Evolutionary conservation across 2,113 vertebrate genomes (phyloP), one percentile per base, ranked within the genome.

Genomic region (Pitta sordida): DNA sequence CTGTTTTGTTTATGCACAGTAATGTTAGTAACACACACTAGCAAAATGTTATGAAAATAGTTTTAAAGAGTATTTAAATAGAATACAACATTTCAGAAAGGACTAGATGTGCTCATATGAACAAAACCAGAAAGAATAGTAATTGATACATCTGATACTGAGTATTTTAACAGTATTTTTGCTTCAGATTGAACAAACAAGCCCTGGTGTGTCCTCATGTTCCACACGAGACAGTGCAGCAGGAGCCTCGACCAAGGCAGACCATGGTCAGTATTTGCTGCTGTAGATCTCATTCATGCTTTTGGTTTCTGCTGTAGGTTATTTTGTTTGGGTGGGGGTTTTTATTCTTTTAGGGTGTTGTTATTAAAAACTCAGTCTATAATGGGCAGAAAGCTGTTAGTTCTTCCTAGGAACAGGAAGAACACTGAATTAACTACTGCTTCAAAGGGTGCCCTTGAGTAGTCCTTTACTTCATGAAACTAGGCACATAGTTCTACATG

Each of bases 181-280:
- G 63, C 52, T 96, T 56, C 84, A 98, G 98, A 84, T 97, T 53
- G 97, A 98, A 67, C 94, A 96, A 20, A 37, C 84, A 68, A 96
- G 93, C 94, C 96, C 97, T 83, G 64, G 85, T 67, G 29, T 91
- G 44, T 46, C 65, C 68, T 96, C 85, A 39, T 93, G 79, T 79
- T 73, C 80, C 49, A 46, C 15, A 1, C 92, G 29, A 94, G 97
- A 97, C 87, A 96, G 91, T 39, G 4, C 91, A 85, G 83, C 68
- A 39, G 96, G 97, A 89, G 41, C 91, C 43, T 96, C 93, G 94
- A 88, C 90, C 52, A 96, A 90, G 53, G 26, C 88, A 71, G 78
- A 90, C 53, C 63, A 32, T 37, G 97, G 97, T 98, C 88, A 97
- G 96, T 91, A 62, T 76, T 88, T 84, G 44, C 52, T 94, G 3